These are phyloP conservation scores for Amiota mariae DNA, from an alignment of 2,888 invertebrate species.

Conservation along the genomic window DNA sequence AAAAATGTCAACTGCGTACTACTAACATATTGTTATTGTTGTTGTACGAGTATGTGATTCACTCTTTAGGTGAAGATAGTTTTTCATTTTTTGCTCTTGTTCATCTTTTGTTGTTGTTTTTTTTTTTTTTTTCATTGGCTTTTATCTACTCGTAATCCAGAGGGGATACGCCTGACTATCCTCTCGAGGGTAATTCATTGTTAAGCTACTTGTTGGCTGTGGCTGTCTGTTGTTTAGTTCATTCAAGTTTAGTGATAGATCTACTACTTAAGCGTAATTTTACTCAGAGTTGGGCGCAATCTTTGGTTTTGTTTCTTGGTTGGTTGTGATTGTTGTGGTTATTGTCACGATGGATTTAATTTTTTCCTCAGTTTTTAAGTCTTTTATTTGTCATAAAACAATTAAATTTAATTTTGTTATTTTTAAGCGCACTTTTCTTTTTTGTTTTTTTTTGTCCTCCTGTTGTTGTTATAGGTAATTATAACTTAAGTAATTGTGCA, in stretches of 20 bases:
- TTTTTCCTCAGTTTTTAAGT: slow-evolving; percentile 17
- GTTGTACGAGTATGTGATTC: slow-evolving; percentile 20
- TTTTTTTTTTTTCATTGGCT: too few relatives aligned
- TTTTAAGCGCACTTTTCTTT: slow-evolving; percentile 25
- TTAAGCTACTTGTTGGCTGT: too few relatives aligned
- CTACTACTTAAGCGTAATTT: too few relatives aligned
- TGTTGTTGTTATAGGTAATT: slow-evolving; percentile 44
- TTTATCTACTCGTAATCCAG: too few relatives aligned
- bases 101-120: too few relatives aligned
- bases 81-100: neutral
- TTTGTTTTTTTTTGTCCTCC: neutral
- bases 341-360: neutral
- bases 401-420: slow-evolving; percentile 69
- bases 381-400: slow-evolving; percentile 63
- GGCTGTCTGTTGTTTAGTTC: too few relatives aligned
- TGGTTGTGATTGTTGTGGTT: slow-evolving; percentile 39
- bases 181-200: too few relatives aligned
- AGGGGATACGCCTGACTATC: too few relatives aligned
- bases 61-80: neutral
- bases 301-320: neutral
- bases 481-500: slow-evolving; percentile 56
- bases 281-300: neutral
- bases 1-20: slow-evolving; percentile 60
- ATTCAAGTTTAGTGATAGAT: too few relatives aligned
- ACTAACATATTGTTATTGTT: slow-evolving; percentile 48